Base-by-base conservation (phyloP, 2,113 vertebrate genomes). In the Passer domesticus region DNA sequence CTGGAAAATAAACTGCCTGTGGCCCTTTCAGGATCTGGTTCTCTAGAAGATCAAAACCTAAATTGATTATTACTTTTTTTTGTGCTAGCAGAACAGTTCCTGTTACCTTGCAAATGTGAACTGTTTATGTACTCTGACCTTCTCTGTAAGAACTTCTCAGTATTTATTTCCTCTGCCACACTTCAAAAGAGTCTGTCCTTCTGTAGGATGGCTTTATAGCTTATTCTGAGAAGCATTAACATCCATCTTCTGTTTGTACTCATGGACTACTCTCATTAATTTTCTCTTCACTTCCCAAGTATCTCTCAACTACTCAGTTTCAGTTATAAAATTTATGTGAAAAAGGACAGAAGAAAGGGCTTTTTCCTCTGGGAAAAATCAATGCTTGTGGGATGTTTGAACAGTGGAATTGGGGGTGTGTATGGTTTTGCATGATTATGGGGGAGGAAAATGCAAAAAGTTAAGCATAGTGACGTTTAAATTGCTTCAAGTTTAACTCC, bases 161-260 rank as follows among this genome's bases (percentile, higher is more conserved):
- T 83, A 70, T 85, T 95, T 90, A 74, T 74, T 85, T 94, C 20
- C 39, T 80, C 50, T 52, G 41, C 27, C 33, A 27, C 17, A 75
- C 60, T 93, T 94, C 79, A 78, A 63, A 80, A 52, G 50, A 74
- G 30, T 37, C 69, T 83, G 68, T 83, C 73, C 83, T 94, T 87
- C 83, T 70, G 15, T 35, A 47, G 44, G 64, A 41, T n/a, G 37
- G 74, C 59, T 90, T 86, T 52, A 47, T 23, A 67, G 44, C 47
- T 92, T 92, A 55, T 81, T 90, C 79, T 89, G 59, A 88, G 94
- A 87, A 81, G 76, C 87, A 75, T 11, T 25, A 93, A 59, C 23
- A 37, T 82, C 31, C 59, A 46, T 67, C 28, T 80, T 63, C 83
- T 74, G 33, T 90, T 76, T 91, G 66, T 90, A 94, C 83, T 94